phyloP scores from a whole-genome alignment of 2,888 invertebrate species.

The Lissocephala sabroskyi region DNA sequence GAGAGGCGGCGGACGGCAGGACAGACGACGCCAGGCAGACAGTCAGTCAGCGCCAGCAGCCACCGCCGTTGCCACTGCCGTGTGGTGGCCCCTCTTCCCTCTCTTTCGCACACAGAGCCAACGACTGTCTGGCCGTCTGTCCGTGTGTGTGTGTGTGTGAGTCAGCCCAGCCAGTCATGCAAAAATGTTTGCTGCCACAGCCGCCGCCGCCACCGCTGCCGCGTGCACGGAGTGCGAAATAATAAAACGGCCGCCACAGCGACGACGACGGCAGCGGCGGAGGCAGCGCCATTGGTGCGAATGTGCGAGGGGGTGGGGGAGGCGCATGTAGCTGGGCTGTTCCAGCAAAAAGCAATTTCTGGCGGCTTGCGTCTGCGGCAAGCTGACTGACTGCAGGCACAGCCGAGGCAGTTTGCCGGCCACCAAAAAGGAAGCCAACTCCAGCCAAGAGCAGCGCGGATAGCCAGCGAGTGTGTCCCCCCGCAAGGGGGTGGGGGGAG shows the following conservation, averaged over 20 bases:
- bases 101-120: not conserved
- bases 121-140: conserved; percentile 2
- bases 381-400: conserved; percentile 45
- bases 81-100: conserved; percentile 4
- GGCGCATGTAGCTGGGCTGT: not conserved
- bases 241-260: conserved; percentile 48
- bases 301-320: not conserved
- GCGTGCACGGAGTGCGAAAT: conserved; percentile 56
- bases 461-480: not conserved
- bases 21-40: conserved; percentile 13
- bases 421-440: not conserved
- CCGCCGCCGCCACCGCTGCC: conserved; percentile 31
- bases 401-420: not conserved
- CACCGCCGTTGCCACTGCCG: not conserved
- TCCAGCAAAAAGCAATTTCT: conserved; percentile 57
- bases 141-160: conserved; percentile 20
- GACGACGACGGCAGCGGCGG: not conserved
- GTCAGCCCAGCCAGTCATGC: conserved; percentile 34
- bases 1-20: conserved; percentile 24
- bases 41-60: not conserved
- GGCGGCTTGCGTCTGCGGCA: conserved; percentile 46
- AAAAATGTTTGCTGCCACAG: conserved; percentile 38
- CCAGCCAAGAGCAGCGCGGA: not conserved
- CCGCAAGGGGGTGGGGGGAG: not conserved
- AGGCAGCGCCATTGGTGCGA: too few species aligned